Evolutionary conservation across 2,113 vertebrate species (phyloP).

Genomic region (Xyrauchen texanus): DNA sequence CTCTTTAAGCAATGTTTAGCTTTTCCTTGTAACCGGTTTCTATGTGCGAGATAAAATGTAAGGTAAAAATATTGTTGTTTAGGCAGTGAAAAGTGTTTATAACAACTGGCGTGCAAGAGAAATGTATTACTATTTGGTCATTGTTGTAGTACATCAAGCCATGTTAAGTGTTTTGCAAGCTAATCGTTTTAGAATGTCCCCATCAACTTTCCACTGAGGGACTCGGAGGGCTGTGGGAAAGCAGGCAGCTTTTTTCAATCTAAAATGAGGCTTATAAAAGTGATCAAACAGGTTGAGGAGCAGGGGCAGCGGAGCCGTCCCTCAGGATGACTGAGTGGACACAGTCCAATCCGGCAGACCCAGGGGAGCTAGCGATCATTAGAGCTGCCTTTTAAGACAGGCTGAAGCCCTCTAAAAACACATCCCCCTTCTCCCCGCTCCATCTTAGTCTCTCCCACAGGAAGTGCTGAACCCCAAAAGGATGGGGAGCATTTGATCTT

Average conservation of each 20-base stretch:
- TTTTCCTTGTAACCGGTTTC: too few relatives aligned
- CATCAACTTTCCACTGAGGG: slow-evolving; percentile 47
- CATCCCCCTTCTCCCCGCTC: slow-evolving; percentile 8
- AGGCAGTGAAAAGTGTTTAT: too few relatives aligned
- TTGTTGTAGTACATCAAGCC: too few relatives aligned
- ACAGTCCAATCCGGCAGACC: slow-evolving; percentile 41
- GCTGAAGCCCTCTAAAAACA: slow-evolving; percentile 48
- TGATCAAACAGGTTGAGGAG: slow-evolving; percentile 54
- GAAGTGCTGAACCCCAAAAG: slow-evolving; percentile 40
- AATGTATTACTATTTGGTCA: too few relatives aligned
- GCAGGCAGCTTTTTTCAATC: slow-evolving; percentile 30
- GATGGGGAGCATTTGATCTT: slow-evolving; percentile 35
- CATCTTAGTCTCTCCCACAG: slow-evolving; percentile 46
- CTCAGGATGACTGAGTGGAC: slow-evolving; percentile 53
- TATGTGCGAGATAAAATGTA: too few relatives aligned
- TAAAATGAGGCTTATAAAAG: slow-evolving; percentile 51
- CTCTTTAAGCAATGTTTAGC: too few relatives aligned
- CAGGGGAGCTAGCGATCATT: slow-evolving; percentile 44
- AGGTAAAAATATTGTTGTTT: too few relatives aligned
- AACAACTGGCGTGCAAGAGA: too few relatives aligned
- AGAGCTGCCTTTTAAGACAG: slow-evolving; percentile 47
- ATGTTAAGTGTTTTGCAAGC: too few relatives aligned
- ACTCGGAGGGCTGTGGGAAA: slow-evolving; percentile 44
- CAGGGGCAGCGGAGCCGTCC: slow-evolving; percentile 41
- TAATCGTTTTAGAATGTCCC: neutral